These are phyloP conservation scores for Eolophus roseicapilla DNA, from an alignment of 2,113 vertebrate species.

Conservation along the genomic window DNA sequence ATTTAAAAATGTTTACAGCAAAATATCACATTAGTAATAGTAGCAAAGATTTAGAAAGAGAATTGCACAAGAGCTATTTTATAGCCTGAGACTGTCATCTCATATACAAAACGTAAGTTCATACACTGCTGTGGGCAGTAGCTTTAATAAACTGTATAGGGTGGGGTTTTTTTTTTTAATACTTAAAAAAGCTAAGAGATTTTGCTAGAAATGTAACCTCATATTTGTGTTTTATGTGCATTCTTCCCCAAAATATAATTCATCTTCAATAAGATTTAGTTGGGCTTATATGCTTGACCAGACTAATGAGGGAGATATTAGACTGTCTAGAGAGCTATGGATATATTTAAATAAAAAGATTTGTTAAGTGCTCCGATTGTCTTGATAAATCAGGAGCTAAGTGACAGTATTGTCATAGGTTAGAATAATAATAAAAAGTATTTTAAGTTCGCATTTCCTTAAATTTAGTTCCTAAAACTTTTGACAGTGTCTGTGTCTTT, in stretches of 20 bases:
- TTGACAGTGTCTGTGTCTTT: neutral
- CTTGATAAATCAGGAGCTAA: neutral
- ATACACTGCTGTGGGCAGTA: neutral
- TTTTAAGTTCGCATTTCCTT: neutral
- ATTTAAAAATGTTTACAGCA: neutral
- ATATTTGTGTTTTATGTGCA: neutral
- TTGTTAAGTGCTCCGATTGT: neutral
- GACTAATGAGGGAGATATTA: neutral
- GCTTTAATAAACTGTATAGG: neutral
- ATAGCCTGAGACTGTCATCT: neutral
- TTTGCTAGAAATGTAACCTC: neutral
- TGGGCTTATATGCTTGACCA: neutral
- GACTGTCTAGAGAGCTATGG: neutral
- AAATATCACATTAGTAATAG: neutral
- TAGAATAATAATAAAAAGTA: neutral
- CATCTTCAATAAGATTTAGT: neutral
- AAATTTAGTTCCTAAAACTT: neutral
- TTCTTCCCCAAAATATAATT: neutral
- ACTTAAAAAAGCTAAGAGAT: neutral
- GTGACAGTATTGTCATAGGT: neutral
- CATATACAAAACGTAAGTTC: neutral
- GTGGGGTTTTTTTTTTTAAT: neutral
- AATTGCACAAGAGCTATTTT: neutral
- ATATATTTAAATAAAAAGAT: neutral
- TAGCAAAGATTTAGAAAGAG: neutral